Evolutionary conservation across 1,140 invertebrate genomes (phyloP).

Genomic region (Caenorhabditis elegans): DNA sequence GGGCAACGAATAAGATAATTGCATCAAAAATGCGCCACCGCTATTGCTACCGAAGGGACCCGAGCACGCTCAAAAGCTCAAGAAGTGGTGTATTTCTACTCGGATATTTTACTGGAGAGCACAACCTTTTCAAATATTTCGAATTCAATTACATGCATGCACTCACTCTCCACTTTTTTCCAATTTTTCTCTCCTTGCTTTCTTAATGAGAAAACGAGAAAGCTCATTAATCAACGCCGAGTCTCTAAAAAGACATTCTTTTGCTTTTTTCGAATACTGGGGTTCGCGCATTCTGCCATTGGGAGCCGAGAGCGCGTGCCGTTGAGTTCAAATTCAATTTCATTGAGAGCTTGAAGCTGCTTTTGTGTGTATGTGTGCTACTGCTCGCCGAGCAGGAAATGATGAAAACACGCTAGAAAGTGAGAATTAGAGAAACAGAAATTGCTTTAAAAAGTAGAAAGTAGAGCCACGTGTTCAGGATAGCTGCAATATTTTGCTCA

Average conservation of each 20-base stretch:
- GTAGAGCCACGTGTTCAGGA: no score
- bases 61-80: background rate
- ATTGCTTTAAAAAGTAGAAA: no score
- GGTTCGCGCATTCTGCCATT: background rate
- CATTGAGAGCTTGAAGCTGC: constrained; percentile 13
- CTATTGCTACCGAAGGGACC: background rate
- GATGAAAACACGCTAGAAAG: background rate
- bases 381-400: background rate
- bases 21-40: constrained; percentile 28
- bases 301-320: background rate
- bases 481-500: no score
- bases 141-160: constrained; percentile 13
- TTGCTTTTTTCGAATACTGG: background rate
- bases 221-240: constrained; percentile 14
- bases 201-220: constrained; percentile 28
- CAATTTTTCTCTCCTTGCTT: background rate
- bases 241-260: background rate
- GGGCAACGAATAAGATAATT: constrained; percentile 12
- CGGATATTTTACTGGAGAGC: constrained; percentile 28
- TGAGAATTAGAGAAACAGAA: background rate
- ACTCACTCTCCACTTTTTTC: constrained; percentile 1
- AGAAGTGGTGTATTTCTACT: constrained; percentile 20
- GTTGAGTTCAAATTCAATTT: constrained; percentile 30
- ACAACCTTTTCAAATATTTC: constrained; percentile 27
- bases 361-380: background rate